Conservation (phyloP, 1,140 invertebrate species). For the Calephelis virginiensis region DNA sequence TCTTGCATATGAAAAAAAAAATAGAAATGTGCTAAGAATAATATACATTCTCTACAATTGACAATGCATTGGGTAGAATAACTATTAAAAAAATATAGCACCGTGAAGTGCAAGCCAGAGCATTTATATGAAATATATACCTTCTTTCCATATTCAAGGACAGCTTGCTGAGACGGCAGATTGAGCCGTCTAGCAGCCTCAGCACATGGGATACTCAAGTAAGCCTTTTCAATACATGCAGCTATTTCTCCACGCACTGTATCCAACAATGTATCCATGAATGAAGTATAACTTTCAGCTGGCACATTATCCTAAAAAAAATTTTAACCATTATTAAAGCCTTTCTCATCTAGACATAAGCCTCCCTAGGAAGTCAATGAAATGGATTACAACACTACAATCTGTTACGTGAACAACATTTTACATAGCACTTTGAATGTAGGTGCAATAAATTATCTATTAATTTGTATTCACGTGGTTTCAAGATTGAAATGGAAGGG, state of each 20-base stretch:
- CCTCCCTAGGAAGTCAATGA: too few species aligned
- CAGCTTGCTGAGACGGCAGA: slow-evolving; percentile 86
- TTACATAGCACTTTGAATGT: slow-evolving; percentile 5
- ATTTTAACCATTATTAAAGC: slow-evolving; percentile 15
- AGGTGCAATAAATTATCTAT: neutral
- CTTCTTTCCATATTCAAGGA: slow-evolving; percentile 90
- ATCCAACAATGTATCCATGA: slow-evolving; percentile 97
- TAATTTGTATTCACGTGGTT: neutral
- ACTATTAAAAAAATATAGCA: neutral
- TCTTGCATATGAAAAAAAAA: too few species aligned
- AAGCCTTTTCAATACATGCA: slow-evolving; percentile 97
- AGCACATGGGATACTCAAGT: slow-evolving; percentile 91
- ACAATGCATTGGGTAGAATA: too few species aligned
- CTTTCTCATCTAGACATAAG: too few species aligned
- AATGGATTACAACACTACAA: too few species aligned
- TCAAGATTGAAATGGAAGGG: too few species aligned
- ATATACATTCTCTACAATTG: too few species aligned
- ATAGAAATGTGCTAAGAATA: too few species aligned
- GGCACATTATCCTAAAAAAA: slow-evolving; percentile 93
- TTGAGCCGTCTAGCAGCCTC: slow-evolving; percentile 96
- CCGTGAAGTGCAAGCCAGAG: too few species aligned
- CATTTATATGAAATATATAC: slow-evolving; percentile 43
- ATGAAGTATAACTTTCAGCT: slow-evolving; percentile 96
- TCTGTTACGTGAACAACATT: neutral
- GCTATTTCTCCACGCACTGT: slow-evolving; percentile 98